These are phyloP conservation scores for Eupelmus urozonus DNA, from an alignment of 2,888 invertebrate genomes.

Conservation along the genomic window DNA sequence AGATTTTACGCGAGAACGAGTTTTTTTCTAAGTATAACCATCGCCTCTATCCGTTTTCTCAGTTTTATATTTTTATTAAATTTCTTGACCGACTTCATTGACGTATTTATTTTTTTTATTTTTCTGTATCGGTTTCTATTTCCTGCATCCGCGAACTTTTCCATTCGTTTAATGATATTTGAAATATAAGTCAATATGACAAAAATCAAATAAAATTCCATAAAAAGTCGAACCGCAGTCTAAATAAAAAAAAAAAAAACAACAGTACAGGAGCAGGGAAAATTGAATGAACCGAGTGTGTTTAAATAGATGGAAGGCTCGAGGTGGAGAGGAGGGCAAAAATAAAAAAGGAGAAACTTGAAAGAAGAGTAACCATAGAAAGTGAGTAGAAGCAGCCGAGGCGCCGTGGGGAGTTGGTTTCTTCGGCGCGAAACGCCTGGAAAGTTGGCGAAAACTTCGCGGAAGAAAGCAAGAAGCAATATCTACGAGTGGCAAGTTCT, in stretches of 20 bases:
- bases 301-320: constrained; percentile 35
- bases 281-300: constrained; percentile 38
- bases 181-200: too few species aligned
- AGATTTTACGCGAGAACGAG: constrained; percentile 17
- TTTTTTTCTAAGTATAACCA: not conserved
- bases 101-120: too few species aligned
- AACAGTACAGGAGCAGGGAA: constrained; percentile 22
- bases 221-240: too few species aligned
- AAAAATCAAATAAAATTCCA: too few species aligned
- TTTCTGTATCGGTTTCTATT: too few species aligned
- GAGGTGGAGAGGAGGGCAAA: constrained; percentile 2
- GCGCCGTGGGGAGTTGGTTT: constrained; percentile 26
- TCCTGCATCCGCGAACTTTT: too few species aligned
- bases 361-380: constrained; percentile 36
- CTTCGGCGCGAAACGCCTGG: constrained; percentile 45
- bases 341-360: constrained; percentile 17
- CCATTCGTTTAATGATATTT: too few species aligned
- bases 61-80: too few species aligned
- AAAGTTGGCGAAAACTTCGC: constrained; percentile 70
- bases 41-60: too few species aligned
- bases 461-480: constrained; percentile 66
- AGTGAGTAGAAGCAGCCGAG: constrained; percentile 29
- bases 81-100: too few species aligned
- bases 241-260: not conserved
- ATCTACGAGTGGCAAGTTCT: constrained; percentile 74